A percentile compares a stretch with the other conserved stretches of the same genome.
phyloP scores from a whole-genome alignment of 35 echinoderm and acorn worm genomes.

The Amphiura filiformis region DNA sequence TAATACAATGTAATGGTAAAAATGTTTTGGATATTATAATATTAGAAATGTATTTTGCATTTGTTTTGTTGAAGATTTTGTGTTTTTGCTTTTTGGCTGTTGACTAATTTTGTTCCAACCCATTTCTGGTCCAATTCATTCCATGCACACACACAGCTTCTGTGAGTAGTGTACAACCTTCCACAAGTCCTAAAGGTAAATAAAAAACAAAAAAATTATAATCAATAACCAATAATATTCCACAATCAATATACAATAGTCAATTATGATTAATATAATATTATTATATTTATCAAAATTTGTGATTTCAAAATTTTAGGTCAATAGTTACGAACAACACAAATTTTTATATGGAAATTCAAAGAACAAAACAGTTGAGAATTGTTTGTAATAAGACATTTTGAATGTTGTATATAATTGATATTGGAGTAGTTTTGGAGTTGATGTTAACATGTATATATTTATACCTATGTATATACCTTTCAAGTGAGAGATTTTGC shows the following conservation, averaged over 20 bases:
- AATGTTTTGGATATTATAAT: too few relatives aligned
- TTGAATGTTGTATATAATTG: constrained; percentile 12
- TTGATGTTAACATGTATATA: neutral
- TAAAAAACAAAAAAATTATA: neutral
- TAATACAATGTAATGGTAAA: too few relatives aligned
- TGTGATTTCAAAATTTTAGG: neutral
- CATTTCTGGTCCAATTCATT: constrained; percentile 11
- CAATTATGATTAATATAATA: neutral
- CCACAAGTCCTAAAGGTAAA: constrained; percentile 3
- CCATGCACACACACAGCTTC: neutral
- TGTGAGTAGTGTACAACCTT: neutral
- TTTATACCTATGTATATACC: too few relatives aligned
- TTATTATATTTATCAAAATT: neutral
- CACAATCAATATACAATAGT: constrained; percentile 9
- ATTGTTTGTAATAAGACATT: too few relatives aligned
- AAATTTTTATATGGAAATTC: neutral
- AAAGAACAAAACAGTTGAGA: neutral
- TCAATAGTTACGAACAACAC: neutral
- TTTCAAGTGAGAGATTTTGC: too few relatives aligned
- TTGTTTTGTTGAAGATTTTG: too few relatives aligned
- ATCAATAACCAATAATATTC: constrained; percentile 15
- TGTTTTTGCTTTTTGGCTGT: neutral
- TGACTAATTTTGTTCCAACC: neutral
- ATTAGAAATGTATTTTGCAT: too few relatives aligned
- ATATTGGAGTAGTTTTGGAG: neutral